Conservation (phyloP, 1,140 invertebrate species). For the Scaptomyza pallida region DNA sequence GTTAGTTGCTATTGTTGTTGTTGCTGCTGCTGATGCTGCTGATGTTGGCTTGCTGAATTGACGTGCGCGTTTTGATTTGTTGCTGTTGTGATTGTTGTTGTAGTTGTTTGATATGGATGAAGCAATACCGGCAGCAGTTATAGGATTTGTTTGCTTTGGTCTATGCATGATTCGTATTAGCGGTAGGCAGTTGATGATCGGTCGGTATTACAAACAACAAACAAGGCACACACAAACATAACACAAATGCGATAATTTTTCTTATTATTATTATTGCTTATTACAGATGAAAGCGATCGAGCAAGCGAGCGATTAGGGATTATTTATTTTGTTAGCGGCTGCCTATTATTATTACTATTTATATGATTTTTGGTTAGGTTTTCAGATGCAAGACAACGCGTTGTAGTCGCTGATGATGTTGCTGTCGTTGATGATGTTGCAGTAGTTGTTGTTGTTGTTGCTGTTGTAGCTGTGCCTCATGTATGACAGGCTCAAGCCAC, state of each 20-base stretch:
- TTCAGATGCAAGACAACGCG: constrained; percentile 46
- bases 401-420: constrained; percentile 29
- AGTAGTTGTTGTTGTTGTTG: constrained; percentile 19
- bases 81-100: constrained; percentile 38
- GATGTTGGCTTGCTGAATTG: constrained; percentile 35
- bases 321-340: constrained; percentile 49
- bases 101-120: constrained; percentile 77
- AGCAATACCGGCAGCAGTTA: constrained; percentile 79
- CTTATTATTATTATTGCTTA: constrained; percentile 16
- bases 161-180: constrained; percentile 81
- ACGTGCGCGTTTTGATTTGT: constrained; percentile 38
- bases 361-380: constrained; percentile 51
- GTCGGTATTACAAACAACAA: constrained; percentile 63
- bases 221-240: constrained; percentile 66
- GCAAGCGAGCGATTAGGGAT: constrained; percentile 38
- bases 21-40: constrained; percentile 25
- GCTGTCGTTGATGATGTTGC: constrained; percentile 24
- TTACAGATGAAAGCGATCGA: constrained; percentile 27
- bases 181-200: constrained; percentile 36
- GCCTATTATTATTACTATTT: constrained; percentile 26
- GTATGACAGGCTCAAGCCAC: constrained; percentile 51
- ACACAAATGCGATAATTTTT: constrained; percentile 53
- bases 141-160: constrained; percentile 76
- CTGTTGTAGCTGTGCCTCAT: constrained; percentile 27
- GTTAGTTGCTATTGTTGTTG: constrained; percentile 34